phyloP scores from a whole-genome alignment of 2,888 invertebrate species.

The Bembecia ichneumoniformis region DNA sequence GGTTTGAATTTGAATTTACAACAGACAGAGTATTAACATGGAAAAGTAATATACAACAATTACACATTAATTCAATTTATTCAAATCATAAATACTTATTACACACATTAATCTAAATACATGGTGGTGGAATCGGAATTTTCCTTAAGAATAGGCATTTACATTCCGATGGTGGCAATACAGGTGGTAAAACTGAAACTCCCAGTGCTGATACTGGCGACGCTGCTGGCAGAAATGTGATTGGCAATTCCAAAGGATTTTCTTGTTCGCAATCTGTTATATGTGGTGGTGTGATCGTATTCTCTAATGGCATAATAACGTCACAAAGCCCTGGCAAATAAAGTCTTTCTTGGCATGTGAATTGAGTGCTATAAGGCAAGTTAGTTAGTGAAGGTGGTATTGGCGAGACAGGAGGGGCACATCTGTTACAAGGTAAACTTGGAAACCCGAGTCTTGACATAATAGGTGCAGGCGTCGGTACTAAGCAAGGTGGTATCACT shows the following conservation, averaged over 20 bases:
- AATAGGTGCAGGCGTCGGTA: not conserved
- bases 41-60: no score
- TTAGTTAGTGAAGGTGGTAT: not conserved
- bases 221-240: conserved; percentile 32
- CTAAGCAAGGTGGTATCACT: not conserved
- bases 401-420: not conserved
- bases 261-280: not conserved
- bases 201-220: conserved; percentile 34
- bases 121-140: conserved; percentile 46
- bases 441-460: not conserved
- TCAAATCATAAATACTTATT: no score
- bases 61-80: no score
- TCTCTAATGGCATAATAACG: not conserved
- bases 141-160: conserved; percentile 38
- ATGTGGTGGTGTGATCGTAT: not conserved
- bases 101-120: conserved; percentile 19
- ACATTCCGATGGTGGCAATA: conserved; percentile 21
- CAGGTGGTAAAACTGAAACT: conserved; percentile 22
- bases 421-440: not conserved
- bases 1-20: no score
- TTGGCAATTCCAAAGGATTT: conserved; percentile 14
- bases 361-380: not conserved
- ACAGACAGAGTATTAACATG: no score
- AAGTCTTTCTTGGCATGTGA: not conserved
- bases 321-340: not conserved